Base-by-base conservation (phyloP, 2,113 vertebrate genomes). In the Gobiocypris rarus region DNA sequence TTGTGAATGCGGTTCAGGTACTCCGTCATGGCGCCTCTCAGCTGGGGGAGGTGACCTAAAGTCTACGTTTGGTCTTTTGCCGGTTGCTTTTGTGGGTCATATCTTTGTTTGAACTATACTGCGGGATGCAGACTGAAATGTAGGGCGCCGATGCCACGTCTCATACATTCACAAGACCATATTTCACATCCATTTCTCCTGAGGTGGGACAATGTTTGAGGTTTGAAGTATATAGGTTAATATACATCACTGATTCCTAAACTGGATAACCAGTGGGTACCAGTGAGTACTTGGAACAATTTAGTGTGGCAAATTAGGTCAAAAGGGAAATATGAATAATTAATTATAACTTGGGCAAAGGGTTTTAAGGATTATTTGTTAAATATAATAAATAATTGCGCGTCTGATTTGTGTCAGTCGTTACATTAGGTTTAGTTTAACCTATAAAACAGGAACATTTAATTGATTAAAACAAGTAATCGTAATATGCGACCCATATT, bases 61-160 rank as follows among this genome's bases (percentile, higher is more conserved):
- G 48, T 54, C 17, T 63, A 34, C 14, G 9, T 59, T 17, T 22
- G 48, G 9, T 70, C 34, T 48, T n/a, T 43, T 7, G 43, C 26
- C 38, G 17, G 9, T 22, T 14, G 13, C 2, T 31, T 54, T 75
- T 41, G 69, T 78, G 43, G 75, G 28, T 59, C 75, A 59, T 59
- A 43, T 78, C 54, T 78, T 78, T 78, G 22, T 24, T 22, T 78
- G 75, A 78, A 75, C 50, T 75, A 34, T 75, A 54, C 75, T 41
- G 52, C 34, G 34, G 75, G 52, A 58, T 58, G 28, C 8, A 41
- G 9, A 41, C 75, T 76, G 75, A 75, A 75, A 59, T 52, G 75
- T 78, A 78, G 52, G 54, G 54, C 54, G 22, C 75, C 10, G 3
- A 41, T 79, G 76, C 76, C 38, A 79, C 8, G 2, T 79, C 11